A percentile compares a stretch with the other conserved stretches of the same genome.
Evolutionary conservation across 2,888 invertebrate species (phyloP).

Genomic region (Dicycla oo): DNA sequence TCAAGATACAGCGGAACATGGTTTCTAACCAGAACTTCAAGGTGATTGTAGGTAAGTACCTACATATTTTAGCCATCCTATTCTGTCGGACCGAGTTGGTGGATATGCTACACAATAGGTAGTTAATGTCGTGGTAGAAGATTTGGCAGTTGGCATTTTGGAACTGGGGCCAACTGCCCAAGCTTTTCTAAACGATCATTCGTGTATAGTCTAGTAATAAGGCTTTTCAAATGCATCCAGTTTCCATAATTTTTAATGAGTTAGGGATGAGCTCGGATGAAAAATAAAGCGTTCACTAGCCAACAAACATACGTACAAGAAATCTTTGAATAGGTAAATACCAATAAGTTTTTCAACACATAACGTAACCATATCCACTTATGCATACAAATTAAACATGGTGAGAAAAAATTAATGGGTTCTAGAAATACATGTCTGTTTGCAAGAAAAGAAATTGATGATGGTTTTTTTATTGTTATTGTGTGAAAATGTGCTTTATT

Average conservation of each 20-base stretch:
- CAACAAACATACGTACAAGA: background rate
- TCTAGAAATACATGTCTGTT: background rate
- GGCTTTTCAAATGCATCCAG: background rate
- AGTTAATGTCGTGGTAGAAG: background rate
- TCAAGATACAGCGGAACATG: background rate
- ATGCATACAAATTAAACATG: background rate
- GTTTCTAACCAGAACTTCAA: no score
- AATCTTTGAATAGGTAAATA: background rate
- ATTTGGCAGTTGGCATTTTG: background rate
- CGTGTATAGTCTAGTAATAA: background rate
- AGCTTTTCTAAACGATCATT: background rate
- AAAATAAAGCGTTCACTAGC: background rate
- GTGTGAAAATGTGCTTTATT: background rate
- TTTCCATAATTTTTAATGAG: background rate
- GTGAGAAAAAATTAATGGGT: background rate
- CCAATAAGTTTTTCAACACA: background rate
- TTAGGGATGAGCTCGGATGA: background rate
- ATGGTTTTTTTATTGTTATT: background rate
- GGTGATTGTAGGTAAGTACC: background rate
- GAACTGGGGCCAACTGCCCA: background rate
- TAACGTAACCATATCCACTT: no score
- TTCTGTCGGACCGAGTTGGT: background rate
- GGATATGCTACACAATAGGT: background rate
- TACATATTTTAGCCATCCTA: background rate
- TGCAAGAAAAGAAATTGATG: background rate